Evolutionary conservation across 1,140 invertebrate genomes (phyloP).

Genomic region (Anoplolepis gracilipes): DNA sequence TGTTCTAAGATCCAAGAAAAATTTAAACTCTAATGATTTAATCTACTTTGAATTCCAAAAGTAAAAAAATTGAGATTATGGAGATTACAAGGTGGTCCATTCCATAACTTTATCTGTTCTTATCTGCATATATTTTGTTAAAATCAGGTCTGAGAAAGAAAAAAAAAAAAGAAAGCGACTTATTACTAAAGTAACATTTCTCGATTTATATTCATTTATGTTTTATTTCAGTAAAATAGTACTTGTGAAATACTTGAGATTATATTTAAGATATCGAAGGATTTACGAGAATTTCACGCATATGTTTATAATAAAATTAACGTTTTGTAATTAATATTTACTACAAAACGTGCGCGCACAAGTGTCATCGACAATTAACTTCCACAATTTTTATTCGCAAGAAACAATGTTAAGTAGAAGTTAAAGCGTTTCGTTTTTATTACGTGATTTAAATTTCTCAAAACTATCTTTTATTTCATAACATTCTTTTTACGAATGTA

Average conservation of each 20-base stretch:
- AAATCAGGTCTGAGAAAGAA: neutral
- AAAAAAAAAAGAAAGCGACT: no score
- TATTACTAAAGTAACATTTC: no score
- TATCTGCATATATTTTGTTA: neutral
- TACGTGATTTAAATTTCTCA: neutral
- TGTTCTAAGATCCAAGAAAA: neutral
- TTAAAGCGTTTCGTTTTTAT: neutral
- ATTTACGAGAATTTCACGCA: neutral
- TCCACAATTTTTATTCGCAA: neutral
- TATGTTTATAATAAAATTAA: neutral
- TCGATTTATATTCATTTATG: no score
- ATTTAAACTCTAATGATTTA: neutral
- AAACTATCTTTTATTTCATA: neutral
- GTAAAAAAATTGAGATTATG: neutral
- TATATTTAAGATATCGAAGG: neutral
- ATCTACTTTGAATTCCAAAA: neutral
- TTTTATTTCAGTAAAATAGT: no score
- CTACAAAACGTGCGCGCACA: neutral
- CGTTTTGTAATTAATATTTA: neutral
- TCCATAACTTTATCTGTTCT: constrained; percentile 9
- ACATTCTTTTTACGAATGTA: no score
- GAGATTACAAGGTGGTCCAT: neutral
- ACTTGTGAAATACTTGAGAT: neutral
- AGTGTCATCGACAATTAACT: neutral
- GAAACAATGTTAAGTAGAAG: neutral